A percentile compares a stretch with the other conserved stretches of the same genome.
Evolutionary conservation across 2,113 vertebrate genomes (phyloP).

Genomic region (Lontra canadensis): DNA sequence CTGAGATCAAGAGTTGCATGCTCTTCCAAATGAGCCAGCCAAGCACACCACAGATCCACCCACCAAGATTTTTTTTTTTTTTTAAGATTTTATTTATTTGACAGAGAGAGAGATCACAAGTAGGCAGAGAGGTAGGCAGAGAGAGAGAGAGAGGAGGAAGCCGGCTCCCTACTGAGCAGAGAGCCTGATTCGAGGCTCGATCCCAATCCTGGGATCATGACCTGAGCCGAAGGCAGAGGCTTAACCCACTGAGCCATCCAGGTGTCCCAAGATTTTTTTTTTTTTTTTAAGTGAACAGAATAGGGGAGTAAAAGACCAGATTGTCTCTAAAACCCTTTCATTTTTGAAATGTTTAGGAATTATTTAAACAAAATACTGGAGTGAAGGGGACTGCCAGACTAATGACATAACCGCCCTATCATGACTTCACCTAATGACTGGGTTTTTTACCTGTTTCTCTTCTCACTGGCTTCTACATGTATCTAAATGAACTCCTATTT

Average conservation of each 20-base stretch:
- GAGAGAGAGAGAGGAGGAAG: too few relatives aligned
- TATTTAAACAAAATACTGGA: conserved; percentile 29
- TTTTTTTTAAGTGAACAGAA: background rate
- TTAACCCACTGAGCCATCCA: too few relatives aligned
- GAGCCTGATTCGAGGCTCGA: accelerated
- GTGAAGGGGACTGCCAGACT: background rate
- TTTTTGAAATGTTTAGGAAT: conserved; percentile 11
- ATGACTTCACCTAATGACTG: conserved; percentile 1
- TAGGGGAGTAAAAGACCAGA: background rate
- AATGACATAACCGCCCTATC: background rate
- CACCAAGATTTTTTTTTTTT: background rate
- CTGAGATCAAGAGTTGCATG: background rate
- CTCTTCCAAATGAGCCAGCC: background rate
- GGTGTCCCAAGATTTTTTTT: background rate
- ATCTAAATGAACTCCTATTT: conserved; percentile 25
- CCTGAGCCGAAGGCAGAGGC: too few relatives aligned
- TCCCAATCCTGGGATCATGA: too few relatives aligned
- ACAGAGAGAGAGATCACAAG: too few relatives aligned
- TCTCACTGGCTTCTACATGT: background rate
- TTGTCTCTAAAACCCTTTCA: background rate
- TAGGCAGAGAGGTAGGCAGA: too few relatives aligned
- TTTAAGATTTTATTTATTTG: background rate
- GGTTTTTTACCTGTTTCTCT: conserved; percentile 27
- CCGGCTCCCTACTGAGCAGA: too few relatives aligned
- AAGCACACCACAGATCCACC: background rate